Percentiles rank a stretch among this genome's conserved stretches.
These are phyloP conservation scores for Harlomillsia oculata DNA, from an alignment of 1,140 invertebrate species.

Conservation along the genomic window DNA sequence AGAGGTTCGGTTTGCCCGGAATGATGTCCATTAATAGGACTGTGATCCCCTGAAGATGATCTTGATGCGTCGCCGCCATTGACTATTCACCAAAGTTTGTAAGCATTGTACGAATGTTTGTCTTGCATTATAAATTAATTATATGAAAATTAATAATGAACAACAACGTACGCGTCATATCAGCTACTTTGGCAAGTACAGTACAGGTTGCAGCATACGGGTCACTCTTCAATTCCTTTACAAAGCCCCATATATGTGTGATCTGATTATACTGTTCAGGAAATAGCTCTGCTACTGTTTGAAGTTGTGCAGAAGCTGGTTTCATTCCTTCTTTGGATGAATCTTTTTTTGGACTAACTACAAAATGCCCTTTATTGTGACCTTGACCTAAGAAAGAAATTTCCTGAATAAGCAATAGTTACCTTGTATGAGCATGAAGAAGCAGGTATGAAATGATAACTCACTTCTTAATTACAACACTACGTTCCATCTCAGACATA, in stretches of 20 bases:
- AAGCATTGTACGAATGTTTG: not conserved
- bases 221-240: conserved; percentile 30
- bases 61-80: conserved; percentile 13
- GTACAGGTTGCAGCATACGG: conserved; percentile 22
- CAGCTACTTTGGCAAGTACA: conserved; percentile 23
- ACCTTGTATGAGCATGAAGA: conserved; percentile 3
- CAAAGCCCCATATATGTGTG: conserved; percentile 16
- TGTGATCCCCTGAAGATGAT: not conserved
- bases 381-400: conserved; percentile 48
- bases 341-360: conserved; percentile 48
- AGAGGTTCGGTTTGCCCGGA: not conserved
- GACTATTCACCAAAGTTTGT: not conserved
- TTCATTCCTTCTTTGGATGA: too few species aligned
- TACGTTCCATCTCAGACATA: conserved; percentile 47
- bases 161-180: conserved; percentile 12
- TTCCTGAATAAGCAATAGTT: not conserved
- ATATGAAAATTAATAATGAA: not conserved
- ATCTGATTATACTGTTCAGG: conserved; percentile 20
- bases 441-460: conserved; percentile 5
- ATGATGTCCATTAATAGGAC: not conserved
- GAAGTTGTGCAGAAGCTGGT: not conserved
- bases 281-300: conserved; percentile 17
- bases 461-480: conserved; percentile 44
- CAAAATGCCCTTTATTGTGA: conserved; percentile 59
- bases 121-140: not conserved